phyloP scores from a whole-genome alignment of 2,113 vertebrate species.

The Uria lomvia region DNA sequence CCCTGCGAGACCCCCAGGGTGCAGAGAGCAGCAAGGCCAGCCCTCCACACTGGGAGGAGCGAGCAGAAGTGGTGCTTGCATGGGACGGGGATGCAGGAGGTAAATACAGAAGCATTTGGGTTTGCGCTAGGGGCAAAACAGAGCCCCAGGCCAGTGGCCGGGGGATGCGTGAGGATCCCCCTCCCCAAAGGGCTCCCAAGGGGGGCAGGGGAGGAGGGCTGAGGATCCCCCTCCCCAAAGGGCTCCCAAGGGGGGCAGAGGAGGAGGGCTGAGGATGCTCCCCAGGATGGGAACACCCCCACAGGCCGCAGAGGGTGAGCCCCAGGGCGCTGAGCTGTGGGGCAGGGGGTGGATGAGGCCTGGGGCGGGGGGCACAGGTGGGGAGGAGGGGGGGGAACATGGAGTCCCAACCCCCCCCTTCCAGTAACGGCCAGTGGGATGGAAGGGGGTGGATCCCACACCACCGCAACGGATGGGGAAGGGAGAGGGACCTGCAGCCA shows the following conservation, averaged over 20 bases:
- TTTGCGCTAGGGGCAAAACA: no score
- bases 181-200: background rate
- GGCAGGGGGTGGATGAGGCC: background rate
- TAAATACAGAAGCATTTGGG: background rate
- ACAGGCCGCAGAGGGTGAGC: background rate
- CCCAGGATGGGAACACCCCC: background rate
- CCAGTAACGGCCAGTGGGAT: fast-evolving
- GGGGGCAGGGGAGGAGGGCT: background rate
- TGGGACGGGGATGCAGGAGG: background rate
- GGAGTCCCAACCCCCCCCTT: background rate
- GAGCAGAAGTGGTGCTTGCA: fast-evolving
- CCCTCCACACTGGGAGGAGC: fast-evolving
- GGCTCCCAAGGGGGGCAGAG: no score
- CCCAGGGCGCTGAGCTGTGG: background rate
- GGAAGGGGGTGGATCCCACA: background rate
- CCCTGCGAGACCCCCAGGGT: fast-evolving
- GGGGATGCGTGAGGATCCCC: background rate
- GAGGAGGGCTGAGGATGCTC: background rate
- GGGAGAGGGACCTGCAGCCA: background rate
- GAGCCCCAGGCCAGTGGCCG: background rate
- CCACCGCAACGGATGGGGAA: background rate
- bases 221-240: no score
- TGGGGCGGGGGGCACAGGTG: no score
- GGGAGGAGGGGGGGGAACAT: background rate
- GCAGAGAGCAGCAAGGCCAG: background rate